These are phyloP conservation scores for Cynocephalus volans DNA, from an alignment of 2,113 vertebrate genomes.

Conservation along the genomic window DNA sequence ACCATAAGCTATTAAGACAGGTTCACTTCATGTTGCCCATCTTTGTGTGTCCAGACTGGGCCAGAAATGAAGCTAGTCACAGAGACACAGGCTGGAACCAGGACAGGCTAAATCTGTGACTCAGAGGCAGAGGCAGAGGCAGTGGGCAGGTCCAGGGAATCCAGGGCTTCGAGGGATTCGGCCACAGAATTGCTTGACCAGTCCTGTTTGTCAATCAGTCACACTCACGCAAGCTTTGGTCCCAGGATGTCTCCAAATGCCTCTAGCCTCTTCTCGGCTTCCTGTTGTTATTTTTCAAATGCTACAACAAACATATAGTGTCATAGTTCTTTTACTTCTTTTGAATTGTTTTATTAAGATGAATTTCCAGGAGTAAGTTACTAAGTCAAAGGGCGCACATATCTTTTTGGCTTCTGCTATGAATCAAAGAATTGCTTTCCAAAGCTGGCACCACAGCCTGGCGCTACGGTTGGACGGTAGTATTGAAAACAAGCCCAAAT, in stretches of 20 bases:
- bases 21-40: background rate
- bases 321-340: background rate
- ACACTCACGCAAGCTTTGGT: background rate
- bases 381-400: background rate
- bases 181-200: background rate
- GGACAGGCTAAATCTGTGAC: background rate
- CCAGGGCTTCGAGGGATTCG: background rate
- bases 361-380: background rate
- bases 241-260: background rate
- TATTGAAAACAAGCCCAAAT: background rate
- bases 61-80: background rate
- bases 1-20: background rate
- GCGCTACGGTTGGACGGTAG: background rate
- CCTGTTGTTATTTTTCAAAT: background rate
- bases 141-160: fast-evolving
- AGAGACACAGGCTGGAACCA: background rate
- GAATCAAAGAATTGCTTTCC: background rate
- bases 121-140: background rate
- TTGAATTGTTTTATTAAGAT: conserved; percentile 29
- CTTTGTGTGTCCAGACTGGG: background rate
- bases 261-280: background rate
- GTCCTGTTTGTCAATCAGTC: background rate
- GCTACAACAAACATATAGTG: background rate
- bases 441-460: too few relatives aligned
- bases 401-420: background rate